Conservation (phyloP, 2,113 vertebrate genomes). For the Campylomormyrus numenius region DNA sequence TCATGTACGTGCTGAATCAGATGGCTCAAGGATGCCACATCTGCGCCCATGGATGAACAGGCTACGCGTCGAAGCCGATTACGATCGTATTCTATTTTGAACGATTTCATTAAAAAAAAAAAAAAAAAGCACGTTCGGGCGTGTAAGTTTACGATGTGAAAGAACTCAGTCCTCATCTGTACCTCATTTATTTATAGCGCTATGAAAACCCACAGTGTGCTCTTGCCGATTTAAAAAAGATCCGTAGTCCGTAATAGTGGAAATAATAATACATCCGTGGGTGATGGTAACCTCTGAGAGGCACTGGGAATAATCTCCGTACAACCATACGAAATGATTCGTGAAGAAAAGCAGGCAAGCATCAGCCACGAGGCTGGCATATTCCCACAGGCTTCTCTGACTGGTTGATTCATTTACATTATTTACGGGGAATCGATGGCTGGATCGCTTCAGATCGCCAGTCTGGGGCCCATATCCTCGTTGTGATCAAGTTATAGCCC, state of each 20-base stretch:
- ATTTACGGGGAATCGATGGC: background rate
- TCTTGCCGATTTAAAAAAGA: background rate
- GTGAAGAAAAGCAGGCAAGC: background rate
- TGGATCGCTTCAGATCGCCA: background rate
- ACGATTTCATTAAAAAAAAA: background rate
- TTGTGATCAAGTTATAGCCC: background rate
- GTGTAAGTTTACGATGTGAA: background rate
- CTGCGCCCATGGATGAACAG: background rate
- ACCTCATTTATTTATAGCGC: background rate
- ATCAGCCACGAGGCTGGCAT: background rate
- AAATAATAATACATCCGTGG: background rate
- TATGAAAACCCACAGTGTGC: background rate
- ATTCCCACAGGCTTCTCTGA: background rate
- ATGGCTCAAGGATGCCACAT: background rate
- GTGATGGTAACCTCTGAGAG: background rate
- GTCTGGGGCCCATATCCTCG: background rate
- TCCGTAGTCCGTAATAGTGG: background rate
- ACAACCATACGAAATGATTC: background rate
- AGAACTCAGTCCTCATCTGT: background rate
- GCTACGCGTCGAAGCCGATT: background rate
- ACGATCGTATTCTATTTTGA: background rate
- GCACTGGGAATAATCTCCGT: background rate
- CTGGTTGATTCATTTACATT: background rate
- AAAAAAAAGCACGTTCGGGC: background rate
- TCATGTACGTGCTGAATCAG: background rate